These are phyloP conservation scores for Eubasilissa regina DNA, from an alignment of 1,140 invertebrate species.

Conservation along the genomic window DNA sequence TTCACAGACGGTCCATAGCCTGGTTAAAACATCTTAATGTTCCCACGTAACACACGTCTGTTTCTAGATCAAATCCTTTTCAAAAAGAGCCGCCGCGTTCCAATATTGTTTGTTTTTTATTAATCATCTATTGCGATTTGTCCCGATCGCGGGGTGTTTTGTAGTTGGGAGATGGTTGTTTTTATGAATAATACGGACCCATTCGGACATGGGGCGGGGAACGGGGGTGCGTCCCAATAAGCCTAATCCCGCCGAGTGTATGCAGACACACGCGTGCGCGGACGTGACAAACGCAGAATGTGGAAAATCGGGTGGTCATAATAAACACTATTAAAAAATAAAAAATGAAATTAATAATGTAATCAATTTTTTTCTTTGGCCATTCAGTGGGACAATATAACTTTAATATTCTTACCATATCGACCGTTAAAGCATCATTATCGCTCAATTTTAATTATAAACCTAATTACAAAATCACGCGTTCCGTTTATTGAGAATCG, in stretches of 20 bases:
- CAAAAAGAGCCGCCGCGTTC: too few relatives aligned
- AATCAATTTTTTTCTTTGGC: too few relatives aligned
- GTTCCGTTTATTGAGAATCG: too few relatives aligned
- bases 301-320: constrained; percentile 1
- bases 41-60: too few relatives aligned
- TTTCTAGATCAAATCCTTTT: too few relatives aligned
- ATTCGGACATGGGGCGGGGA: constrained; percentile 9
- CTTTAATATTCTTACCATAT: too few relatives aligned
- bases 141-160: constrained; percentile 22
- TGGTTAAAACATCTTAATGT: too few relatives aligned
- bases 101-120: neutral
- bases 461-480: too few relatives aligned
- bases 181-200: constrained; percentile 42
- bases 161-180: constrained; percentile 28
- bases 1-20: too few relatives aligned
- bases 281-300: constrained; percentile 51
- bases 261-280: constrained; percentile 58
- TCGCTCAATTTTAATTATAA: too few relatives aligned
- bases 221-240: constrained; percentile 49
- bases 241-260: constrained; percentile 58
- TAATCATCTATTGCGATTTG: neutral
- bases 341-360: neutral
- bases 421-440: too few relatives aligned
- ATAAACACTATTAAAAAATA: constrained; percentile 1
- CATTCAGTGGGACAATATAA: too few relatives aligned